Base-by-base conservation (phyloP, 2,797 vertebrate genomes). In the Danio albolineatus region DNA sequence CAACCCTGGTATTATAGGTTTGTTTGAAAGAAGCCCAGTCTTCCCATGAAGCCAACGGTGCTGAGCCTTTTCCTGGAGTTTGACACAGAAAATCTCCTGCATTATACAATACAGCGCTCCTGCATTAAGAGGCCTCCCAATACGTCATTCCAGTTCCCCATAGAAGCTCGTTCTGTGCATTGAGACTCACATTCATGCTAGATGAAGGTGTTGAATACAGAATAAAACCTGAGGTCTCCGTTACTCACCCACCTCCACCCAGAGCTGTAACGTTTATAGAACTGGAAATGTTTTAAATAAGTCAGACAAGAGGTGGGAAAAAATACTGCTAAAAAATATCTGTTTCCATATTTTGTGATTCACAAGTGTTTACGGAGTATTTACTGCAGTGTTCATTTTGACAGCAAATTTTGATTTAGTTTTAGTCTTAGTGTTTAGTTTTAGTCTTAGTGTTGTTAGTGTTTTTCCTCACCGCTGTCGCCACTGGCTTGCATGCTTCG, bases 71-170 rank as follows among this genome's bases (percentile, higher is more conserved):
- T 60, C 49, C 61, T 56, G 21, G 53, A 54, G 60, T 54, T 65
- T 66, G 70, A 43, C 73, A 64, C 64, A 69, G 36, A 59, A 78
- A 67, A 73, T 60, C 57, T 80, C n/a, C 73, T 46, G 57, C 19
- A 44, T 80, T 69, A 51, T 73, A 71, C 57, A 65, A 43, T 46
- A 46, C 62, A 59, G 69, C 0, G 16, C 36, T 78, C 49, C 61
- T 44, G 53, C 76, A 79, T 74, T 44, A 74, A 46, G 44, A 62
- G 54, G n/a, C 46, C 48, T 56, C 21, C 56, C 60, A 44, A 21
- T 44, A 72, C 10, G 38, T 73, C 36, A 78, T 66, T 74, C 57
- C 53, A 44, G 21, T 57, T 44, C 64, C 38, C 44, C 0, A 5
- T 21, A 56, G 60, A 65, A 76, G 2, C 8, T 38, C 10, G 17